Base-by-base conservation (phyloP, 2,797 vertebrate species). In the Amblyopsis hoosieri region DNA sequence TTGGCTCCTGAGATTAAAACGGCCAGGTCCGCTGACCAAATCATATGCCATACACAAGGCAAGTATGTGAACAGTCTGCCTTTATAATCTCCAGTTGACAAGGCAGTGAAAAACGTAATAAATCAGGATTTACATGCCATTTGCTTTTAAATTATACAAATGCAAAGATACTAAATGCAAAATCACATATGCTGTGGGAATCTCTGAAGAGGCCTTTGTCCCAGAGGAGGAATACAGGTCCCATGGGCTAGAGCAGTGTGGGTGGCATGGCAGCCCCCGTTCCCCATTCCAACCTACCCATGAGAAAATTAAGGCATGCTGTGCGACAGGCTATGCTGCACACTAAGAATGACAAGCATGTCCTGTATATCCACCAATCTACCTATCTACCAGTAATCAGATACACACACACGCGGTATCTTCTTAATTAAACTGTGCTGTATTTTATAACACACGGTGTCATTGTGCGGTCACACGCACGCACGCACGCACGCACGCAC, bases 331-430 rank as follows among this genome's bases (percentile, higher is more conserved):
- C 78, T 78, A 64, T 50, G 60, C 62, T 74, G 76, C 73, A 57
- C 76, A 84, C 66, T 75, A 90, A 88, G 89, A 92, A 91, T 92
- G 90, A 85, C 63, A 88, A 60, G 85, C 79, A 90, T 82, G 87
- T 89, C 81, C 81, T 85, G 72, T 42, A 42, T 72, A 72, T 67
- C 78, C 69, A 58, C 66, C 78, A 60, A 75, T 51, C 67, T 66
- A 67, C 58, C 71, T 79, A 48, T 37, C 37, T 69, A 50, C 64
- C 65, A 69, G 11, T 45, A 13, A 13, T 23, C 12, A 37, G 17
- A 45, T 13, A 31, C 31, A 52, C 54, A 31, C 45, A 46, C 51
- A 48, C 54, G 11, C 14, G 42, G 14, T 61, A 59, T 56, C 53
- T 56, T 37, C 13, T 48, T 50, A 47, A 50, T 56, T 46, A 60